phyloP scores from a whole-genome alignment of 2,888 invertebrate species.

The Parelbella ahira region DNA sequence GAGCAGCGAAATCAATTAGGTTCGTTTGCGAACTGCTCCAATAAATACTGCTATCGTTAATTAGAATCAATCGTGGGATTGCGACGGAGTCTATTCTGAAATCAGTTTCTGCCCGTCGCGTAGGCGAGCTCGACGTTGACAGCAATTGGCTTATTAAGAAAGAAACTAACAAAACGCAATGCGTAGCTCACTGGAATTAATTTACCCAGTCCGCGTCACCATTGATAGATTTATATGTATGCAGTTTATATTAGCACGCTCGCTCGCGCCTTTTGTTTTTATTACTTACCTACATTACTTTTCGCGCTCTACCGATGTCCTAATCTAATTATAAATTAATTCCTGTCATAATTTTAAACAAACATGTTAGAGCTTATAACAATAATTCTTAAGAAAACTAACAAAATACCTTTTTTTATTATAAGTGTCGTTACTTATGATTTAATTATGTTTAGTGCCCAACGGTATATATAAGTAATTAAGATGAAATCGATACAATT shows the following conservation, averaged over 20 bases:
- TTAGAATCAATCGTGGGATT: constrained; percentile 78
- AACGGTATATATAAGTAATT: no score
- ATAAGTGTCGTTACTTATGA: no score
- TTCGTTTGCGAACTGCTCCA: constrained; percentile 72
- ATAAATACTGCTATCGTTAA: constrained; percentile 79
- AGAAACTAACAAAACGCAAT: constrained; percentile 54
- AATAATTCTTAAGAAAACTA: no score
- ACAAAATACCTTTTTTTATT: no score
- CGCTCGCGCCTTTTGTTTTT: constrained; percentile 12
- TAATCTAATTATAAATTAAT: neutral
- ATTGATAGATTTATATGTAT: constrained; percentile 30
- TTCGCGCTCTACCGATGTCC: constrained; percentile 8
- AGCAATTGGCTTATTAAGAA: constrained; percentile 69
- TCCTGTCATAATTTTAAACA: no score
- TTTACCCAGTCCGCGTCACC: constrained; percentile 46
- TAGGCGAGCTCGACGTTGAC: constrained; percentile 56
- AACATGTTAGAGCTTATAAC: no score
- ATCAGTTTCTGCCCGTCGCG: constrained; percentile 53
- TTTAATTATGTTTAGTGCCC: no score
- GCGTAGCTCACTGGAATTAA: constrained; percentile 43
- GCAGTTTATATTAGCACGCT: constrained; percentile 23
- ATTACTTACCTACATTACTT: constrained; percentile 15
- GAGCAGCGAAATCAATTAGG: constrained; percentile 71
- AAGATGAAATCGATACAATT: no score
- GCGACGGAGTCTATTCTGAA: constrained; percentile 65